Evolutionary conservation across 2,113 vertebrate genomes (phyloP), one percentile per base, ranked within the genome.

Genomic region (Dascyllus trimaculatus): DNA sequence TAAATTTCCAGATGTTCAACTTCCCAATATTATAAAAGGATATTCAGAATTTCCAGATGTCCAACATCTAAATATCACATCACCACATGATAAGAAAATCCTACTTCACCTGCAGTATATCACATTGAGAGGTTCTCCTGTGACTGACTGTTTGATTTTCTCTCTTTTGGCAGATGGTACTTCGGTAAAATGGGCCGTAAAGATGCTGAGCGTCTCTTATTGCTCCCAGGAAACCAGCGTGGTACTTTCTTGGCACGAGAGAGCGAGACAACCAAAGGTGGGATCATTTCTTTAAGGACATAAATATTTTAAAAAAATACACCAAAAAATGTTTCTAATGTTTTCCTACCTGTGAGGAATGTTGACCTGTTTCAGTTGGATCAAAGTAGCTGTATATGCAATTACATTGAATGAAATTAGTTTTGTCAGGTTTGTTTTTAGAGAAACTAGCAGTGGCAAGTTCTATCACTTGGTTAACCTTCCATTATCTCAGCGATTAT

Each of bases 141-240:
- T 45, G 45, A 17, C 75, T 65, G 26, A 75, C 57, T 68, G 0
- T 61, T 9, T 54, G 65, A 67, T n/a, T 65, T 9, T 49, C 79
- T 89, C 83, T 66, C 29, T 61, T 68, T 80, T 26, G 13, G 46
- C 93, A 99, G 98, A 88, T 99, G 98, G 98, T 99, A 99, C 96
- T 99, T 99, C 95, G 98, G 98, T 59, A 99, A 99, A 95, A 98
- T 99, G 98, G 98, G 98, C 62, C 96, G 98, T 74, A 99, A 99
- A 94, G 98, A 99, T 88, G 97, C 98, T 3, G 98, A 99, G 91
- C 96, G 98, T 65, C 95, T 98, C 57, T 95, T 99, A 72, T 80
- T 99, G 90, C 95, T 96, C 91, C 97, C 96, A 70, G 98, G 97
- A 38, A 99, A 99, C 92, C 96, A 98, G 70, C 95, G 97, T 85